Conservation (phyloP, 2,113 vertebrate genomes). For the Callithrix jacchus region DNA sequence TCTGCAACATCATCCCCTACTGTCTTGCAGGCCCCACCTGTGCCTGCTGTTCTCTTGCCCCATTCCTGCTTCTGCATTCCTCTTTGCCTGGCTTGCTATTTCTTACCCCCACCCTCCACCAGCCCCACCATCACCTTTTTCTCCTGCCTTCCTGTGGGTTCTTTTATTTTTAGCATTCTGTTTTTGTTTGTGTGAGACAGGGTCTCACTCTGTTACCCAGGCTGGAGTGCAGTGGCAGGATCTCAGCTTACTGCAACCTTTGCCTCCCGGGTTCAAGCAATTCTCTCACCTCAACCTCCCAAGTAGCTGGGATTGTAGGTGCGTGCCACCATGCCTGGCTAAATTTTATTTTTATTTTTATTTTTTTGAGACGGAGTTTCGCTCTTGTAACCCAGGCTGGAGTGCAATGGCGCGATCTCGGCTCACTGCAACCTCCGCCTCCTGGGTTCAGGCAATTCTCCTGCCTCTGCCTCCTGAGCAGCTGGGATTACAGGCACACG, state of each 20-base stretch:
- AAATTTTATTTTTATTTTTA: background rate
- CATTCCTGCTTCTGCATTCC: no score
- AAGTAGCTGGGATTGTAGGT: background rate
- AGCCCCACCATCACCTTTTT: background rate
- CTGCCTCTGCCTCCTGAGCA: no score
- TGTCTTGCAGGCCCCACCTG: background rate
- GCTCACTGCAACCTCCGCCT: no score
- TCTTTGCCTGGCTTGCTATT: background rate
- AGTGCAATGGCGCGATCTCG: no score
- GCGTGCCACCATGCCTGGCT: background rate
- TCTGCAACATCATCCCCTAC: background rate
- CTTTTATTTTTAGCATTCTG: background rate
- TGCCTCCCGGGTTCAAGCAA: background rate
- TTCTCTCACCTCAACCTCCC: background rate
- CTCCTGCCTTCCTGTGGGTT: background rate
- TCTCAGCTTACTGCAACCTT: background rate
- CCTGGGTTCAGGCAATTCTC: no score
- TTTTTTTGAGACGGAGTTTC: no score
- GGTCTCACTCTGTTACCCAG: background rate
- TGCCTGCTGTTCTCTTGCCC: rapidly evolving
- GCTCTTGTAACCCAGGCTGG: no score
- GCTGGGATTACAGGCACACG: no score
- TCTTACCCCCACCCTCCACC: background rate
- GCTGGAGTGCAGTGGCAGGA: background rate
- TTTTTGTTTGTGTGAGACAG: background rate